Evolutionary conservation across 2,888 invertebrate species (phyloP), one percentile per base, ranked within the genome.

Genomic region (Cryptocephalus primarius): DNA sequence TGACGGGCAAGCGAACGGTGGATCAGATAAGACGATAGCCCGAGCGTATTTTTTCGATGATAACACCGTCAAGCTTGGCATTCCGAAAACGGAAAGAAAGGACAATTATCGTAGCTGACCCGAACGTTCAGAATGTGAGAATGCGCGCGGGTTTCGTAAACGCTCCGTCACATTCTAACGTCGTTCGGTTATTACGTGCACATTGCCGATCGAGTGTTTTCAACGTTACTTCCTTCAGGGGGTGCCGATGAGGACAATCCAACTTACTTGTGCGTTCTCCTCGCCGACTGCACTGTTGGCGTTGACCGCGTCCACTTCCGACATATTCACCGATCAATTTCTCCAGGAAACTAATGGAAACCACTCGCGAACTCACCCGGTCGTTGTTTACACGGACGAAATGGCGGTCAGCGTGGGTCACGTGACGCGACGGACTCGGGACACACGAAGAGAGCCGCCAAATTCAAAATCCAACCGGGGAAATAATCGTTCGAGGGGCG

Each of bases 331-430:
- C 52, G 54, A 53, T 53, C 55, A 63, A 60, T 62, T 57, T 54
- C 53, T 52, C 55, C 50, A 54, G 44, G 56, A 59, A 57, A 53
- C 46, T 46, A 40, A 47, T 51, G 56, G 47, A 58, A 12, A 54
- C 54, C 55, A 54, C 56, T 49, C 60, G 59, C 58, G 52, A 57
- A 62, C 59, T 55, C 66, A 67, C 71, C 73, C 74, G 74, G 74
- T 70, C 70, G 73, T 69, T 76, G 75, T 76, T 76, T 76, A 75
- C 75, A 74, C 31, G 36, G 73, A 69, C 70, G 72, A 73, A 76
- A 76, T 76, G 76, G 76, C 75, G 75, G 75, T 72, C 70, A 75
- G 77, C 77, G 77, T 76, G 73, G 75, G 76, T 76, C 76, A 76
- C 75, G 76, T 76, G 72, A 72, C 55, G 47, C 47, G 45, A 55